Conservation (phyloP, 2,888 invertebrate species). For the Stenchaetothrips biformis region DNA sequence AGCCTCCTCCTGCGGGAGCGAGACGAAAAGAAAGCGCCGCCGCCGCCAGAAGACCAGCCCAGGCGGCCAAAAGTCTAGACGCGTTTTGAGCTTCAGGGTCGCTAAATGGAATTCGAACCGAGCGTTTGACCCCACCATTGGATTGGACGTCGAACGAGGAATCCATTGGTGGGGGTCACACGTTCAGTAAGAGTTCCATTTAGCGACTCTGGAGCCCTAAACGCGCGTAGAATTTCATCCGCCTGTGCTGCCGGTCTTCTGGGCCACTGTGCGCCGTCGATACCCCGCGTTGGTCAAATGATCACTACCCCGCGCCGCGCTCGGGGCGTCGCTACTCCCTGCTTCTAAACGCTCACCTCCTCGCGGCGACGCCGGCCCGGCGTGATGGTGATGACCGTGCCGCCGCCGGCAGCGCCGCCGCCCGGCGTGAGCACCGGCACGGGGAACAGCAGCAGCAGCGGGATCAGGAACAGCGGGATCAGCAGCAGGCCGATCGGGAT, state of each 20-base stretch:
- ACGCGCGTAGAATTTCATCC: too few species aligned
- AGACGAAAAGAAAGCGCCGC: background rate
- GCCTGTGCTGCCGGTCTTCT: too few species aligned
- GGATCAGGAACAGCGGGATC: background rate
- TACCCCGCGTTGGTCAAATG: background rate
- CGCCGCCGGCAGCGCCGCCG: background rate
- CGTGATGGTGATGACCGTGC: slow-evolving; percentile 14
- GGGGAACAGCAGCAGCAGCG: slow-evolving; percentile 22
- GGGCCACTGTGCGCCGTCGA: background rate
- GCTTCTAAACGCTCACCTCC: background rate
- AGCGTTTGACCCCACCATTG: too few species aligned
- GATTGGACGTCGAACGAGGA: too few species aligned
- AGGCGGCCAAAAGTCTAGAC: too few species aligned
- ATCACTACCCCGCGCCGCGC: background rate
- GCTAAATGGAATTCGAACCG: too few species aligned
- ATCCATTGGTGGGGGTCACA: too few species aligned
- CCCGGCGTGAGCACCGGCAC: slow-evolving; percentile 15
- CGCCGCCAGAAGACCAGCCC: too few species aligned
- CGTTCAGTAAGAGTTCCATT: too few species aligned
- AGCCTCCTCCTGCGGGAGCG: background rate
- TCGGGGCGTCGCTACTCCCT: background rate
- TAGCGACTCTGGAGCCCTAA: too few species aligned
- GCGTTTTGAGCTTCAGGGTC: too few species aligned
- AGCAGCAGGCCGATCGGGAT: slow-evolving; percentile 7
- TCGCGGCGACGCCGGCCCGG: background rate